These are phyloP conservation scores for Onychostruthus taczanowskii DNA, from an alignment of 2,113 vertebrate species.

Conservation along the genomic window DNA sequence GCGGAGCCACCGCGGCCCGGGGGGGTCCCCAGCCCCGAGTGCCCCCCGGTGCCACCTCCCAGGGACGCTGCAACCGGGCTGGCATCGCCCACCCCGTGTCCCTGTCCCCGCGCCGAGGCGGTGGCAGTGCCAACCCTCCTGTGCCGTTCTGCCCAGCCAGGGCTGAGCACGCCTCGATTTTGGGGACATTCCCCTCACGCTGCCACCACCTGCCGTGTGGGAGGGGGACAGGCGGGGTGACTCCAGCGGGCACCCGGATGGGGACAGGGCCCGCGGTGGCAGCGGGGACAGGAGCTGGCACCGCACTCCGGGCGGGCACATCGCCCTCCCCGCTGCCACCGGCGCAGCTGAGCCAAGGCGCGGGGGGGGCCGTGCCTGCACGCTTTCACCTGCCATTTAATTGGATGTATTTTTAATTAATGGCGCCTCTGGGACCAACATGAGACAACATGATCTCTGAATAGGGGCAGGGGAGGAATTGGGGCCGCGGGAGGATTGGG, in stretches of 20 bases:
- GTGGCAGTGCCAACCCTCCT: neutral
- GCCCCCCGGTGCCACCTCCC: neutral
- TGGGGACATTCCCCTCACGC: neutral
- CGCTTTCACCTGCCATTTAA: constrained; percentile 87
- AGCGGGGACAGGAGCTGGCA: neutral
- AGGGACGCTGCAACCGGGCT: neutral
- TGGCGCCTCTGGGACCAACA: constrained; percentile 79
- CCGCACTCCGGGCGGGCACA: neutral
- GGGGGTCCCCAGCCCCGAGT: neutral
- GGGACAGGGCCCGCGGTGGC: neutral
- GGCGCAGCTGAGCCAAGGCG: constrained; percentile 74
- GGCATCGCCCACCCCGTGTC: neutral
- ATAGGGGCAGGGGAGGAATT: constrained; percentile 84
- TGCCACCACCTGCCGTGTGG: rapidly evolving
- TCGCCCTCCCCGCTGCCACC: neutral
- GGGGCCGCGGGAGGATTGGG: constrained; percentile 79
- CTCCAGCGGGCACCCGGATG: rapidly evolving
- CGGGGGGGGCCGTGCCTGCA: constrained; percentile 61
- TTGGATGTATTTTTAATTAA: constrained; percentile 90
- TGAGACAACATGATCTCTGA: constrained; percentile 81
- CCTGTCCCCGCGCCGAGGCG: rapidly evolving
- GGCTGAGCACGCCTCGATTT: neutral
- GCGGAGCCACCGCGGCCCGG: constrained; percentile 48
- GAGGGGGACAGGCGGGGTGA: neutral
- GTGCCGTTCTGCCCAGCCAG: rapidly evolving